These are phyloP conservation scores for Megaustenia siamemsis DNA, from an alignment of 2,888 invertebrate genomes.

Conservation along the genomic window DNA sequence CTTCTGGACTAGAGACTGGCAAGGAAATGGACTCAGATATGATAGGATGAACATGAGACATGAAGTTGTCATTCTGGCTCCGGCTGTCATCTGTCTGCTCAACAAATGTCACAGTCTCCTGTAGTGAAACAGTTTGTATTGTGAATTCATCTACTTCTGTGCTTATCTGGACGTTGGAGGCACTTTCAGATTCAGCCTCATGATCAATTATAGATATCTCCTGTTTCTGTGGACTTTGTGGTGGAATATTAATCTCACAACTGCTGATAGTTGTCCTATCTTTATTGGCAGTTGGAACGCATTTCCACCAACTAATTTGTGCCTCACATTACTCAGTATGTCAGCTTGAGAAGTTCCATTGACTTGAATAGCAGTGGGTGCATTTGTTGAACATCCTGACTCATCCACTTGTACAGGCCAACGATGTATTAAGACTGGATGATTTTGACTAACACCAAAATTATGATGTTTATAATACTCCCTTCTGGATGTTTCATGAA, in stretches of 20 bases:
- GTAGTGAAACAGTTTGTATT: conserved; percentile 32
- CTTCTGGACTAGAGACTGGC: not conserved
- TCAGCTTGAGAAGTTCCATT: not conserved
- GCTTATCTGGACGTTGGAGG: not conserved
- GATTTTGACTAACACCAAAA: not conserved
- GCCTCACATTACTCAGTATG: not conserved
- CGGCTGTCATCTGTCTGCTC: not conserved
- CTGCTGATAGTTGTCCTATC: not conserved
- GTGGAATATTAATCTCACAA: not conserved
- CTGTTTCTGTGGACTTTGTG: not conserved
- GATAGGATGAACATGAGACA: not conserved
- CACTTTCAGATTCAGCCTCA: not conserved
- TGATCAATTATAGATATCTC: not conserved
- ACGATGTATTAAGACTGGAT: conserved; percentile 5
- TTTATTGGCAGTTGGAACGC: not conserved
- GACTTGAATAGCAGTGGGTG: not conserved
- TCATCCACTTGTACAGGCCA: conserved; percentile 12
- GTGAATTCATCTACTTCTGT: conserved; percentile 28
- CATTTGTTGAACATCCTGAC: not conserved
- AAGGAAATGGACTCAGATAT: not conserved
- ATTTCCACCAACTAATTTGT: not conserved
- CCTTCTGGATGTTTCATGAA: not conserved
- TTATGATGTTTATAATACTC: not conserved
- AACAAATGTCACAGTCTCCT: conserved; percentile 25
- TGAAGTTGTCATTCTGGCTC: not conserved